phyloP scores from a whole-genome alignment of 2,888 invertebrate genomes.

The Sinopyrophorus schimmeli region DNA sequence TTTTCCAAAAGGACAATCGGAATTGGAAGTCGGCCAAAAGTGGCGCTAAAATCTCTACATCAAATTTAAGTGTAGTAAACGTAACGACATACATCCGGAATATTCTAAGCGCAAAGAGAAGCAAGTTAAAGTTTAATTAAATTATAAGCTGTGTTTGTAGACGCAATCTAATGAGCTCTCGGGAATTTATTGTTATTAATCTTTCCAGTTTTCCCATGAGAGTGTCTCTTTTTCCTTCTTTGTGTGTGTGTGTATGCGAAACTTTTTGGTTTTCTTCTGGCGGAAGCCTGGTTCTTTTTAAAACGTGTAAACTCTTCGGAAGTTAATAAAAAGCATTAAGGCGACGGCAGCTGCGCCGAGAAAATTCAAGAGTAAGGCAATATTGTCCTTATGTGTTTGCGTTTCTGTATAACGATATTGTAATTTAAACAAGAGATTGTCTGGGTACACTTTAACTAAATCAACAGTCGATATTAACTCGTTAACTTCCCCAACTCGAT shows the following conservation, averaged over 20 bases:
- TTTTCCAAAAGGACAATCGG: too few species aligned
- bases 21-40: slow-evolving; percentile 12
- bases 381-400: slow-evolving; percentile 23
- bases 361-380: slow-evolving; percentile 14
- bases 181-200: slow-evolving; percentile 20
- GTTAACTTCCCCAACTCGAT: slow-evolving; percentile 14
- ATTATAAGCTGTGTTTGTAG: slow-evolving; percentile 19
- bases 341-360: slow-evolving; percentile 9
- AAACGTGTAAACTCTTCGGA: too few species aligned
- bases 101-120: slow-evolving; percentile 11
- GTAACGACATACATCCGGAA: slow-evolving; percentile 15
- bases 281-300: too few species aligned
- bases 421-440: slow-evolving; percentile 23
- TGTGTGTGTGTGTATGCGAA: too few species aligned
- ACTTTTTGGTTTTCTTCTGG: too few species aligned
- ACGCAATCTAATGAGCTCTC: slow-evolving; percentile 15
- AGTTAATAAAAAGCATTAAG: too few species aligned
- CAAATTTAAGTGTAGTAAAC: slow-evolving; percentile 8
- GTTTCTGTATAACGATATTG: slow-evolving; percentile 18
- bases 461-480: slow-evolving; percentile 24
- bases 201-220: background rate
- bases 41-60: slow-evolving; percentile 10
- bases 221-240: background rate
- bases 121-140: slow-evolving; percentile 21
- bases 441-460: slow-evolving; percentile 25